These are phyloP conservation scores for Emydura subglobosa DNA, from an alignment of 2,113 vertebrate genomes.

Conservation along the genomic window DNA sequence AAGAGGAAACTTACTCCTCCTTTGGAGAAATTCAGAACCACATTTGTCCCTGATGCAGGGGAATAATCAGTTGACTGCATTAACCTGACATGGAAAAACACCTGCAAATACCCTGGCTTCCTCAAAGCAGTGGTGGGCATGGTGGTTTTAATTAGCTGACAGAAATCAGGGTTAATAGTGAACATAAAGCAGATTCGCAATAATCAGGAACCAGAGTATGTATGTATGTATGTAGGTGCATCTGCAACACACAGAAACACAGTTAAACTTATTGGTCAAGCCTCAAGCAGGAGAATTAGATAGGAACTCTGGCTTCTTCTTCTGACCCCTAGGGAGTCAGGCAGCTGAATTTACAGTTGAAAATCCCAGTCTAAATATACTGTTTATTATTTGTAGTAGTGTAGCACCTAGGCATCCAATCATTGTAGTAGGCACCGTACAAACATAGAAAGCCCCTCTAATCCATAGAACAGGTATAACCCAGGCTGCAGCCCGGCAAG, in stretches of 20 bases:
- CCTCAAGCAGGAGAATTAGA: background rate
- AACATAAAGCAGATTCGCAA: background rate
- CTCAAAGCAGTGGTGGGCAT: background rate
- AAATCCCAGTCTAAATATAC: background rate
- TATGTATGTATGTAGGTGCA: background rate
- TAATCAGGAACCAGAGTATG: background rate
- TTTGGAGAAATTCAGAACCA: background rate
- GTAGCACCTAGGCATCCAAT: background rate
- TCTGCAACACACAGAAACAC: background rate
- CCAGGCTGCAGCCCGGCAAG: rapidly evolving
- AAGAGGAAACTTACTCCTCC: background rate
- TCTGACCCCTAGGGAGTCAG: background rate
- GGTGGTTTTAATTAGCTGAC: background rate
- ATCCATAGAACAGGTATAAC: rapidly evolving
- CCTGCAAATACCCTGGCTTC: background rate
- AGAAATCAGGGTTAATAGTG: background rate
- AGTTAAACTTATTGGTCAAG: background rate
- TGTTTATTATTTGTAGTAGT: too few relatives aligned
- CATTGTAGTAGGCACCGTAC: background rate
- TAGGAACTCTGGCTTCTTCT: background rate
- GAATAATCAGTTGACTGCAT: background rate
- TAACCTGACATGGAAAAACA: background rate
- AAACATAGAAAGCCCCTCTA: rapidly evolving
- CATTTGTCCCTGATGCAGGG: background rate
- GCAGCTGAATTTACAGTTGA: background rate